Base-by-base conservation (phyloP, 2,113 vertebrate species). In the Lampris megalopsis region DNA sequence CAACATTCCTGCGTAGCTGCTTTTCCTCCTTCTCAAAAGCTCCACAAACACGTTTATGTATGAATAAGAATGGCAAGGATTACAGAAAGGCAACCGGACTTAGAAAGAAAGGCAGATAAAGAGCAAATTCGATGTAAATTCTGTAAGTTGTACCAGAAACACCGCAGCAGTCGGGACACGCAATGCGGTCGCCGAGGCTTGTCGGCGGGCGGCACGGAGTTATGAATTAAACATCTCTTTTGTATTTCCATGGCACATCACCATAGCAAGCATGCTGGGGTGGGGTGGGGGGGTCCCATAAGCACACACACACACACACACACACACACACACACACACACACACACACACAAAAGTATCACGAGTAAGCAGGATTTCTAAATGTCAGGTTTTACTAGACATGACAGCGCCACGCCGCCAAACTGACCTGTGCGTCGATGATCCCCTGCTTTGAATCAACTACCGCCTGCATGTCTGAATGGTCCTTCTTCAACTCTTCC, bases 381-480 rank as follows among this genome's bases (percentile, higher is more conserved):
- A 24, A 24, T 24, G 24, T 24, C 24, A 24, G 24, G 24, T 24
- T 24, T 24, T 24, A 24, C 24, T 24, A 0, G 24, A 24, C 24
- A 24, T 24, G 24, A 24, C 24, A 4, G 3, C 4, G 5, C n/a
- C 24, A 9, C 9, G 58, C 24, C n/a, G 38, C 1, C 2, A 1
- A 59, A 73, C 83, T 81, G 75, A 99, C 98, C 98, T 99, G 98
- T 63, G 97, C 98, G 58, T 99, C 98, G 0, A 99, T 99, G 85
- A 99, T 98, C 93, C 99, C 98, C 93, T 99, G 98, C 53, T 99
- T 99, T 71, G 97, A 99, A 88, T 99, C 98, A 3, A 99, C 97
- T 0, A 97, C 96, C 0, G 96, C 97, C 80, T 99, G 98, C 98
- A 99, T 99, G 92, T 99, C 97, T 1, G 97, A 94, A 0, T 99